A percentile compares a stretch with the other conserved stretches of the same genome.
These are phyloP conservation scores for Lingula anatina DNA, from an alignment of 2,888 invertebrate genomes.

Conservation along the genomic window DNA sequence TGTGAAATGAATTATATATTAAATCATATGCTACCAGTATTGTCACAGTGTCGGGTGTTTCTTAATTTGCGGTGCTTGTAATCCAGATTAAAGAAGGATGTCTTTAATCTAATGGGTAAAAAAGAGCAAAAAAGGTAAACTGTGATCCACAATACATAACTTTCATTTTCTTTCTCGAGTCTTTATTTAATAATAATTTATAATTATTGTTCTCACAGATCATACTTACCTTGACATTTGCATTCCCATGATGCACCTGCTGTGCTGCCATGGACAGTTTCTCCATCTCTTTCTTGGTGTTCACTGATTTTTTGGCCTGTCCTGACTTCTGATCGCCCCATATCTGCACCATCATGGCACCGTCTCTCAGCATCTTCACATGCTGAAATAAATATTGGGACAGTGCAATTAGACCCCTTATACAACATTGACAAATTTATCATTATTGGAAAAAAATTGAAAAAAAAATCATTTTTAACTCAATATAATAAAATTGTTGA, in stretches of 20 bases:
- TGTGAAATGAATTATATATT: too few relatives aligned
- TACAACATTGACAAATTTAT: too few relatives aligned
- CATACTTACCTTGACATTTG: slow-evolving; percentile 24
- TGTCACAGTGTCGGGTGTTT: not conserved
- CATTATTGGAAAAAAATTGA: too few relatives aligned
- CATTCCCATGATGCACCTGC: slow-evolving; percentile 28
- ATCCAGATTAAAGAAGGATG: not conserved
- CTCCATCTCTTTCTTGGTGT: slow-evolving; percentile 26
- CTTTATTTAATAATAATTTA: not conserved
- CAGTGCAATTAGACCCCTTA: too few relatives aligned
- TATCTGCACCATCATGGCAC: slow-evolving; percentile 54
- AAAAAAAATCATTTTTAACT: too few relatives aligned
- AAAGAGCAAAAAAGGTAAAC: too few relatives aligned
- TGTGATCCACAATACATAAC: not conserved
- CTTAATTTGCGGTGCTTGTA: not conserved
- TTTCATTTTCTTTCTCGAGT: too few relatives aligned
- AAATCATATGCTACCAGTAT: too few relatives aligned
- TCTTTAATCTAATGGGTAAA: not conserved
- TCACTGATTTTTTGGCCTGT: slow-evolving; percentile 27
- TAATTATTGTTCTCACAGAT: not conserved
- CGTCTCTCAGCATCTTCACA: slow-evolving; percentile 53
- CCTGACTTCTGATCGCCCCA: slow-evolving; percentile 55
- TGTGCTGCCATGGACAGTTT: slow-evolving; percentile 21
- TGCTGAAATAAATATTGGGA: slow-evolving; percentile 49
- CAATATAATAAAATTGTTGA: too few relatives aligned